phyloP scores from a whole-genome alignment of 2,888 invertebrate genomes.

The Morpho achilles region DNA sequence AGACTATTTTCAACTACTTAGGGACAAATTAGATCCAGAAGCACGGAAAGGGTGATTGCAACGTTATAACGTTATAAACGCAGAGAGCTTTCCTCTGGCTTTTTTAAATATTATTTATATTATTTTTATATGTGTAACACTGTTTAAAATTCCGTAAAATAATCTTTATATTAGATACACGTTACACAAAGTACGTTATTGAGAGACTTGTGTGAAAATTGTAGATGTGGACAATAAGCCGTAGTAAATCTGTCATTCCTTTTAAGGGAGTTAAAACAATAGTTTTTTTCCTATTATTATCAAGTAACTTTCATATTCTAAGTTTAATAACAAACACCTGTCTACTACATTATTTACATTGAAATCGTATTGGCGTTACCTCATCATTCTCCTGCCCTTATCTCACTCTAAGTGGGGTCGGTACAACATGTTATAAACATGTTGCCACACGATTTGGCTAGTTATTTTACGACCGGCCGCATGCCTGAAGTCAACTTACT shows the following conservation, averaged over 20 bases:
- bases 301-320: not conserved
- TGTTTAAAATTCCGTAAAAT: no score
- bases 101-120: constrained; percentile 27
- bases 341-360: no score
- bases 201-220: constrained; percentile 41
- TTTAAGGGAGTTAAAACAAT: constrained; percentile 9
- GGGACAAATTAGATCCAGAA: constrained; percentile 52
- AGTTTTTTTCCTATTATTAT: not conserved
- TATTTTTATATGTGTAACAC: no score
- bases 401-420: no score
- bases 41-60: constrained; percentile 41
- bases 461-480: no score
- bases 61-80: constrained; percentile 47
- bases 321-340: no score
- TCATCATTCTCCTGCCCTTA: no score
- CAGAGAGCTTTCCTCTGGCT: constrained; percentile 38
- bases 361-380: no score
- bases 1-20: constrained; percentile 52
- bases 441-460: no score
- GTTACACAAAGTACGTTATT: constrained; percentile 23
- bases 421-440: no score
- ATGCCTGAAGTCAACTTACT: no score
- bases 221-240: constrained; percentile 8
- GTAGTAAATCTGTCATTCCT: constrained; percentile 3
- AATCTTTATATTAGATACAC: no score